A percentile compares a stretch with the other conserved stretches of the same genome.
These are phyloP conservation scores for Suillia variegata DNA, from an alignment of 2,888 invertebrate genomes.

Conservation along the genomic window DNA sequence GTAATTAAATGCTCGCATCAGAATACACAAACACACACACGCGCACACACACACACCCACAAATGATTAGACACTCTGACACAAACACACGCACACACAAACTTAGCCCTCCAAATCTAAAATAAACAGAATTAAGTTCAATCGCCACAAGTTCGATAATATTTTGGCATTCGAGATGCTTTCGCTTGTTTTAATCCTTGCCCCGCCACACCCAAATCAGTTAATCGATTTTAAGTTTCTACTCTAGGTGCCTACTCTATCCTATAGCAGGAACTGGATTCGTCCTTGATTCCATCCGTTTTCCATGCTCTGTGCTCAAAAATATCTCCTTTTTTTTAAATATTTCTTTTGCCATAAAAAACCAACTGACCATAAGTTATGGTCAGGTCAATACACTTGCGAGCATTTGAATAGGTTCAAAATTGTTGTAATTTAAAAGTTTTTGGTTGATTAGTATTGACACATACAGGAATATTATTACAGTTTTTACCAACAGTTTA, in stretches of 20 bases:
- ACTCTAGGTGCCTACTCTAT: no score
- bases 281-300: no score
- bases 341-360: conserved; percentile 47
- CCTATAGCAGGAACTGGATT: no score
- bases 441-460: no score
- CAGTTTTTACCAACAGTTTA: no score
- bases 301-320: neutral
- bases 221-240: neutral
- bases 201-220: neutral
- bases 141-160: neutral
- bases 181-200: no score
- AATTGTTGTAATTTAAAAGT: no score
- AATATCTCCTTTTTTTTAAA: conserved; percentile 28
- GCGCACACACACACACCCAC: no score
- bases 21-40: neutral
- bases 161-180: neutral
- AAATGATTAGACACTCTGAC: no score
- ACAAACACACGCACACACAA: neutral
- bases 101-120: no score
- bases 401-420: no score
- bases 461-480: no score
- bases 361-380: conserved; percentile 52
- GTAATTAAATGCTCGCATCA: conserved; percentile 13
- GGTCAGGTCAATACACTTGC: conserved; percentile 26
- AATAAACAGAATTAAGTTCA: neutral